These are phyloP conservation scores for Daboia siamensis DNA, from an alignment of 2,113 vertebrate genomes.

Conservation along the genomic window DNA sequence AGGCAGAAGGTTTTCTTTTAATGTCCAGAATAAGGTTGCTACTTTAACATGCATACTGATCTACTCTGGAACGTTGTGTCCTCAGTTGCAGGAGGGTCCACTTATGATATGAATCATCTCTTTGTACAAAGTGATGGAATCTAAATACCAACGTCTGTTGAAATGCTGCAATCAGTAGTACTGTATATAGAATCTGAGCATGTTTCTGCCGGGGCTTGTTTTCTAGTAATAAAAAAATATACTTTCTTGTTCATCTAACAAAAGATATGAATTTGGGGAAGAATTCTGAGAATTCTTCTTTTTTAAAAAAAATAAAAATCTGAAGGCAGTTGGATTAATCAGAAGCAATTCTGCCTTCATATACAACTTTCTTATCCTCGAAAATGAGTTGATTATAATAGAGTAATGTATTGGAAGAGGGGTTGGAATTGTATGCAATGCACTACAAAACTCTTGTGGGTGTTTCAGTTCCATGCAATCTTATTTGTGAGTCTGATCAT, in stretches of 20 bases:
- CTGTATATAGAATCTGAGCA: not conserved
- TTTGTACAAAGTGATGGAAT: accelerated
- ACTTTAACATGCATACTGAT: not conserved
- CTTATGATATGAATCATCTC: not conserved
- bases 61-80: constrained; percentile 21
- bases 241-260: not conserved
- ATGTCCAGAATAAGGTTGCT: not conserved
- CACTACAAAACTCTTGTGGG: not conserved
- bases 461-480: constrained; percentile 16
- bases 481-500: constrained; percentile 2
- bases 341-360: not conserved
- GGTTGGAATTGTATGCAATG: not conserved
- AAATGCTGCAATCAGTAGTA: not conserved
- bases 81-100: not conserved
- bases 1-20: not conserved
- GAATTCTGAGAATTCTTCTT: not conserved
- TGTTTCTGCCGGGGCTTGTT: not conserved
- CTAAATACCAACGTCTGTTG: not conserved
- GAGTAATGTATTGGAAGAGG: not conserved
- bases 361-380: not conserved
- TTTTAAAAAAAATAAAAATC: not conserved
- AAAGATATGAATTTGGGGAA: not conserved
- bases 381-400: not conserved
- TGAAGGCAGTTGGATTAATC: not conserved
- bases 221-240: not conserved